Evolutionary conservation across 2,888 invertebrate genomes (phyloP).

Genomic region (Deladenus siricidicola): DNA sequence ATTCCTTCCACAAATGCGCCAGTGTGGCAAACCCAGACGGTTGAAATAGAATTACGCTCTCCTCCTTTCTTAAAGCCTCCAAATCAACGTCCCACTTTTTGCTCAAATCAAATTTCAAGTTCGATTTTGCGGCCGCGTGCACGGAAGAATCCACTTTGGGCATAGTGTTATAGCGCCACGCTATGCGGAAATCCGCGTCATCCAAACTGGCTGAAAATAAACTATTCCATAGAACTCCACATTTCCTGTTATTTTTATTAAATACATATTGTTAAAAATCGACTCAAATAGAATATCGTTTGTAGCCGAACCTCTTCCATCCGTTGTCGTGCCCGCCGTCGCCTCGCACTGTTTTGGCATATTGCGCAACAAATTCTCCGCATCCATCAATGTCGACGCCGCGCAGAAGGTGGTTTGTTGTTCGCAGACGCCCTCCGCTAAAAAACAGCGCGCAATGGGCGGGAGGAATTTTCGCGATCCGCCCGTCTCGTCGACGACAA

Average conservation of each 20-base stretch:
- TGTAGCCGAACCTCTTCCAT: background rate
- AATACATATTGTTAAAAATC: too few relatives aligned
- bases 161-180: background rate
- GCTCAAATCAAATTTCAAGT: slow-evolving; percentile 5
- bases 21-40: background rate
- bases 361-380: background rate
- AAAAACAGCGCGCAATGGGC: background rate
- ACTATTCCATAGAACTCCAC: too few relatives aligned
- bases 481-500: background rate
- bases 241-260: too few relatives aligned
- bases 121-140: background rate
- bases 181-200: slow-evolving; percentile 3
- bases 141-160: background rate
- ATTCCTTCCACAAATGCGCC: background rate
- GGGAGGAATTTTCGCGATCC: background rate
- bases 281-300: background rate
- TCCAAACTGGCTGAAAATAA: too few relatives aligned
- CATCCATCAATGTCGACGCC: background rate
- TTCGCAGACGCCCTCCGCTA: slow-evolving; percentile 1
- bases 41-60: too few relatives aligned
- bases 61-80: too few relatives aligned
- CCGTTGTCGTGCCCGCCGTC: background rate
- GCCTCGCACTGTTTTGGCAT: background rate
- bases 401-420: background rate
- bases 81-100: background rate